phyloP scores from a whole-genome alignment of 2,888 invertebrate species.

The Archaeoteleia sp. region DNA sequence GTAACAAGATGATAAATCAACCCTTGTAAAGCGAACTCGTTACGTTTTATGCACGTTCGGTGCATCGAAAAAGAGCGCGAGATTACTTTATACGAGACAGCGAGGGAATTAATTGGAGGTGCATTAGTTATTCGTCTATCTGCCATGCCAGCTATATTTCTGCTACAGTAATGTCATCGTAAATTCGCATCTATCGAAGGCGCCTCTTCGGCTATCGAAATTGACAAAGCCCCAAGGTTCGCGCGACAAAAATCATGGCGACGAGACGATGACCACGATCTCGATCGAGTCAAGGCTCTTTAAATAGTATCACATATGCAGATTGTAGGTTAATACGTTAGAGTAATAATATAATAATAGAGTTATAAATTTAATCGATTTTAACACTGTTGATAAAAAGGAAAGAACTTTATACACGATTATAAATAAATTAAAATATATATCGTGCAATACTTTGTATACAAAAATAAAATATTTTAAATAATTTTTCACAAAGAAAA shows the following conservation, averaged over 20 bases:
- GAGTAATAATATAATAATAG: too few relatives aligned
- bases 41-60: slow-evolving; percentile 31
- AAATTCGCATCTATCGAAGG: slow-evolving; percentile 4
- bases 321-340: too few relatives aligned
- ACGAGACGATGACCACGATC: neutral
- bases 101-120: slow-evolving; percentile 38
- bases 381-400: too few relatives aligned
- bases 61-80: slow-evolving; percentile 29
- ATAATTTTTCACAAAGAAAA: too few relatives aligned
- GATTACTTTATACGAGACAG: slow-evolving; percentile 38
- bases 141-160: neutral
- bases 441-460: too few relatives aligned
- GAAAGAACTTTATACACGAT: too few relatives aligned
- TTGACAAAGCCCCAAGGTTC: neutral
- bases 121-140: slow-evolving; percentile 28
- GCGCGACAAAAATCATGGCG: neutral
- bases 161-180: neutral
- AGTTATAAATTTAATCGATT: too few relatives aligned
- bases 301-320: too few relatives aligned
- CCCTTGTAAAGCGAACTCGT: slow-evolving; percentile 33
- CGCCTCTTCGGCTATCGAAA: neutral
- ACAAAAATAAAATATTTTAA: too few relatives aligned
- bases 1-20: slow-evolving; percentile 43
- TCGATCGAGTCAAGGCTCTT: too few relatives aligned
- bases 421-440: too few relatives aligned